Evolutionary conservation across 2,888 invertebrate genomes (phyloP).

Genomic region (Andricus quercusramuli): DNA sequence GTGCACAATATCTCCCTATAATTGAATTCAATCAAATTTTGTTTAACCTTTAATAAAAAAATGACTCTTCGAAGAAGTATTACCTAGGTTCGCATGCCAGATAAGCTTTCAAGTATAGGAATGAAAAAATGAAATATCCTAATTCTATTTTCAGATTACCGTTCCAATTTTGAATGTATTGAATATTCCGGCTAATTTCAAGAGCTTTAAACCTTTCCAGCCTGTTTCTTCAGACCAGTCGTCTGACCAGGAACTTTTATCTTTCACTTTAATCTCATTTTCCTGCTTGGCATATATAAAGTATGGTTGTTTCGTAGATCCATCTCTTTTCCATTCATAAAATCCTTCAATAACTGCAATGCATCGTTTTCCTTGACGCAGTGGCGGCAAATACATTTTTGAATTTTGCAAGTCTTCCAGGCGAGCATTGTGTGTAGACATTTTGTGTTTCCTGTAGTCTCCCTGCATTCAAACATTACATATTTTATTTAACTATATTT

Average conservation of each 20-base stretch:
- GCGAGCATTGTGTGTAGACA: conserved; percentile 89
- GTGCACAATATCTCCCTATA: conserved; percentile 82
- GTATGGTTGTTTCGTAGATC: conserved; percentile 85
- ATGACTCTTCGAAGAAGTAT: too few relatives aligned
- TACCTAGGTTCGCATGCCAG: too few relatives aligned
- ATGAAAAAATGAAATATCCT: too few relatives aligned
- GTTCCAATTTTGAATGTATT: conserved; percentile 81
- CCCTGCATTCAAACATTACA: conserved; percentile 78
- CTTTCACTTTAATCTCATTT: conserved; percentile 80
- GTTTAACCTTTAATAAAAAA: too few relatives aligned
- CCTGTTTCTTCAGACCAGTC: conserved; percentile 80
- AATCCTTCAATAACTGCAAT: conserved; percentile 90
- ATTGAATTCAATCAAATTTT: conserved; percentile 22
- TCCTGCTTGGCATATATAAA: conserved; percentile 85
- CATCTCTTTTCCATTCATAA: conserved; percentile 85
- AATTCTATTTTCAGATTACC: conserved; percentile 42
- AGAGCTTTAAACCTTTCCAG: conserved; percentile 83
- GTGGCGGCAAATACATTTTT: conserved; percentile 84
- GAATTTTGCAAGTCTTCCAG: conserved; percentile 82
- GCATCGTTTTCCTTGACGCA: conserved; percentile 87
- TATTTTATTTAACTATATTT: conserved; percentile 16
- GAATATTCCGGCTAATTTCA: conserved; percentile 89
- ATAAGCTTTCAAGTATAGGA: too few relatives aligned
- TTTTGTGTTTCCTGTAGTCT: conserved; percentile 83
- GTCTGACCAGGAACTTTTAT: conserved; percentile 81